Conservation (phyloP, 2,113 vertebrate genomes). For the Cairina moschata region DNA sequence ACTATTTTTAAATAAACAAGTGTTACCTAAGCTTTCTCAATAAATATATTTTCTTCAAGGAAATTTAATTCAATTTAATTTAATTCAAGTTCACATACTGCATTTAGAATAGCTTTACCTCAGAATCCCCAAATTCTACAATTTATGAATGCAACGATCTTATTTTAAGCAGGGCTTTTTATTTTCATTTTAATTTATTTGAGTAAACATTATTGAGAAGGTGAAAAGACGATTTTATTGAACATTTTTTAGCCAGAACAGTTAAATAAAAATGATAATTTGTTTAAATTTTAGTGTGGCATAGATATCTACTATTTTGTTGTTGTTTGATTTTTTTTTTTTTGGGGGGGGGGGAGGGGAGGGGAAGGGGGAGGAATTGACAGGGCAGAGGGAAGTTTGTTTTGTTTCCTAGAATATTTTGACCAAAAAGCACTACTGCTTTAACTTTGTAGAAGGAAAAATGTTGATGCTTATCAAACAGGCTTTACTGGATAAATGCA, state of each 20-base stretch:
- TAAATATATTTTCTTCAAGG: background rate
- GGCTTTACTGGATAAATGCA: rapidly evolving
- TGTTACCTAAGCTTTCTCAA: conserved; percentile 40
- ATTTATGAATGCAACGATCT: rapidly evolving
- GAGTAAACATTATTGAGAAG: background rate
- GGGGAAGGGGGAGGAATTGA: no score
- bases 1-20: conserved; percentile 28
- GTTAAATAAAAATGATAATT: background rate
- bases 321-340: background rate
- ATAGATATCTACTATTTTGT: background rate
- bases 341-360: no score
- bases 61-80: background rate
- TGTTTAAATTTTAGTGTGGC: background rate
- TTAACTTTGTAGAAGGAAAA: background rate
- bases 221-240: background rate
- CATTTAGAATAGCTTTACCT: background rate
- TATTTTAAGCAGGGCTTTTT: background rate
- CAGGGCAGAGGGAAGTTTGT: no score
- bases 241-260: background rate
- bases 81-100: background rate
- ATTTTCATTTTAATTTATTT: background rate
- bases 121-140: background rate
- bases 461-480: background rate
- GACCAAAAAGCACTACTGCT: background rate
- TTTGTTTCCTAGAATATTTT: background rate